Evolutionary conservation across 2,113 vertebrate genomes (phyloP).

Genomic region (Protobothrops flavoviridis): DNA sequence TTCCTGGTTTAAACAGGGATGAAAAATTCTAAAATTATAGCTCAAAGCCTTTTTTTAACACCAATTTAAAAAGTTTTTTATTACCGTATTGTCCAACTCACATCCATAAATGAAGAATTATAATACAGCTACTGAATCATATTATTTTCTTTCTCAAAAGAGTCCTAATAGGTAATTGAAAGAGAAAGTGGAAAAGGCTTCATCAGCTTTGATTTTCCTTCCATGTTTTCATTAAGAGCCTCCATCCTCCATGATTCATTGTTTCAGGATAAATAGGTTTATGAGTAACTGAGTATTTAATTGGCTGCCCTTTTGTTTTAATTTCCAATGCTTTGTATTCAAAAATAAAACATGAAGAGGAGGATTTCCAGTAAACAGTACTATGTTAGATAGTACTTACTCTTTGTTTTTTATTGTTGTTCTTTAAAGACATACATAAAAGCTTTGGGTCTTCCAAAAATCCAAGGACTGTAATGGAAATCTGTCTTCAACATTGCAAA

Average conservation of each 20-base stretch:
- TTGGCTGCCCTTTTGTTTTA: constrained; percentile 20
- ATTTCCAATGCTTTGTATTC: constrained; percentile 7
- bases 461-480: constrained; percentile 2
- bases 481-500: constrained; percentile 17
- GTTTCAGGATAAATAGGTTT: constrained; percentile 9
- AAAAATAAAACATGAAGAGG: constrained; percentile 36
- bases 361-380: neutral
- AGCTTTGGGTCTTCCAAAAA: neutral
- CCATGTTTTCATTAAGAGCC: constrained; percentile 14
- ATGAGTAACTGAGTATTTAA: constrained; percentile 28
- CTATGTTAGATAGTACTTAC: neutral
- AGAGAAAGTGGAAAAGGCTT: constrained; percentile 40
- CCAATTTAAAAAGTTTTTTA: constrained; percentile 39
- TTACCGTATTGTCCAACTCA: constrained; percentile 32
- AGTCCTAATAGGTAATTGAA: constrained; percentile 43
- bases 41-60: constrained; percentile 1
- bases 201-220: constrained; percentile 53
- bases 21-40: neutral
- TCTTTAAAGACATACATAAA: constrained; percentile 14
- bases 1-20: neutral
- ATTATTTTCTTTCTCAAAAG: constrained; percentile 49
- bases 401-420: neutral
- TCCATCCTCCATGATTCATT: constrained; percentile 16
- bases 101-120: constrained; percentile 47
- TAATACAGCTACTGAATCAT: constrained; percentile 42